Percentiles rank a stretch among this genome's conserved stretches.
Conservation (phyloP, 2,888 invertebrate species). For the Agrotis segetum region DNA sequence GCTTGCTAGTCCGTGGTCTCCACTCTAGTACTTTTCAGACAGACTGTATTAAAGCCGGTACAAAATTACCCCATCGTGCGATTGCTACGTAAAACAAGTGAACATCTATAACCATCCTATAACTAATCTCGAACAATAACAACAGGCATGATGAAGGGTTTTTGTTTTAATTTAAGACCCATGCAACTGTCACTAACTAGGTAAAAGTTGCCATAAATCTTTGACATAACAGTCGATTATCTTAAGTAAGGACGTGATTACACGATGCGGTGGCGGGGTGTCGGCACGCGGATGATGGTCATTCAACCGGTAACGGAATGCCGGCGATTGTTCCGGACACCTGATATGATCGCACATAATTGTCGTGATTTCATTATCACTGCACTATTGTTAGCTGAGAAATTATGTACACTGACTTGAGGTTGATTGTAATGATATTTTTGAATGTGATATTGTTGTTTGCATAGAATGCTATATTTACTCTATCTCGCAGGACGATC, state of each 20-base stretch:
- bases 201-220: conserved; percentile 9
- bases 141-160: too few relatives aligned
- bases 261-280: conserved; percentile 60
- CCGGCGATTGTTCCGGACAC: conserved; percentile 58
- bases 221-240: conserved; percentile 33
- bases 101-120: too few relatives aligned
- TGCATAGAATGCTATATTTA: neutral
- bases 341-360: conserved; percentile 62
- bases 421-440: neutral
- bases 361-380: conserved; percentile 65
- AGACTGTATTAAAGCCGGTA: too few relatives aligned
- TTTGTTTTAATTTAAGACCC: too few relatives aligned
- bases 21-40: too few relatives aligned
- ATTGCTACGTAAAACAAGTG: too few relatives aligned
- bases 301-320: conserved; percentile 75
- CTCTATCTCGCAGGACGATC: too few relatives aligned
- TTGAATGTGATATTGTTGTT: neutral
- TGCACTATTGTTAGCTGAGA: conserved; percentile 43
- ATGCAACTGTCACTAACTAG: neutral
- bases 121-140: too few relatives aligned
- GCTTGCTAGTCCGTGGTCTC: too few relatives aligned
- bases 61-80: too few relatives aligned
- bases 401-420: conserved; percentile 23
- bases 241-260: conserved; percentile 61
- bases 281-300: conserved; percentile 71